Conservation (phyloP, 2,113 vertebrate species). For the Glaucidium brasilianum region DNA sequence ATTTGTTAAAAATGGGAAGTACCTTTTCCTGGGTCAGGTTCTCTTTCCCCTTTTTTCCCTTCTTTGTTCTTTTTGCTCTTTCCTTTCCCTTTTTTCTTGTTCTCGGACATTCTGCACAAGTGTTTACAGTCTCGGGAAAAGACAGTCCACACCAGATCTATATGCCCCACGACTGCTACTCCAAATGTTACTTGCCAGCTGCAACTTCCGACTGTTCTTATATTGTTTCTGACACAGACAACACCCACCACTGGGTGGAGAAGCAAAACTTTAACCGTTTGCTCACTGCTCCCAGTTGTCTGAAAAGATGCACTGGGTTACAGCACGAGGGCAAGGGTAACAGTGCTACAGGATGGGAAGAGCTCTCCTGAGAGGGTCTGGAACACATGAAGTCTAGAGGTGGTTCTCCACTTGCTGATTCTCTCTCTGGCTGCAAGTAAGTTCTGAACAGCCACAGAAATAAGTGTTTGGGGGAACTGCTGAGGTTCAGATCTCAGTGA, state of each 20-base stretch:
- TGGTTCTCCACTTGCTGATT: neutral
- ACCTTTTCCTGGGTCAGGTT: constrained; percentile 72
- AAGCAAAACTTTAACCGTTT: constrained; percentile 67
- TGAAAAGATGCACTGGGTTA: constrained; percentile 34
- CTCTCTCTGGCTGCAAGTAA: neutral
- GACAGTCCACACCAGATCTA: constrained; percentile 58
- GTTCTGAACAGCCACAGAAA: neutral
- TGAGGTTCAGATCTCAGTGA: neutral
- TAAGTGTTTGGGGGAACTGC: neutral
- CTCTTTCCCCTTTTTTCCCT: constrained; percentile 73
- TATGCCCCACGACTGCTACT: constrained; percentile 62
- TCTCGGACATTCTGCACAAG: constrained; percentile 75
- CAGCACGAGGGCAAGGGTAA: neutral
- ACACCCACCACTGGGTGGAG: constrained; percentile 74
- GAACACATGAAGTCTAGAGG: neutral
- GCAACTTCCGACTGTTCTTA: constrained; percentile 71
- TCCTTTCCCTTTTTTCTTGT: constrained; percentile 74
- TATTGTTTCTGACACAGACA: constrained; percentile 71
- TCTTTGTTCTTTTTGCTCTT: constrained; percentile 79
- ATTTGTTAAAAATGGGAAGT: constrained; percentile 67
- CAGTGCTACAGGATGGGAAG: neutral
- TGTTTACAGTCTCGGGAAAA: constrained; percentile 63
- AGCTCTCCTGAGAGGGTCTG: neutral
- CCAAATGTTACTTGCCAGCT: constrained; percentile 64
- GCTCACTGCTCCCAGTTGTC: constrained; percentile 49